phyloP scores from a whole-genome alignment of 2,797 vertebrate genomes.

The Rhadinocentrus ornatus region DNA sequence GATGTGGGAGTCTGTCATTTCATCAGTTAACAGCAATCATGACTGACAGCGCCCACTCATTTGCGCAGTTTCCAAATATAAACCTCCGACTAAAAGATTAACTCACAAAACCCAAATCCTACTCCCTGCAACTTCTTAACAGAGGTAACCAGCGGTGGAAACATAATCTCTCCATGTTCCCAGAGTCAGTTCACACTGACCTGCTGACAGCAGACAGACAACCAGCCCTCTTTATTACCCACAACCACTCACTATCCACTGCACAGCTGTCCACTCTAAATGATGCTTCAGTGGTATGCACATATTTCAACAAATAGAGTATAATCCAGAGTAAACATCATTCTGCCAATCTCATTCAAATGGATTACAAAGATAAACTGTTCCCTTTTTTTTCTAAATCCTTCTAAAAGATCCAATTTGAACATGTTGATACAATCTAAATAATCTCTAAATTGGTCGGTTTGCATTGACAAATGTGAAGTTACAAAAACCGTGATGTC shows the following conservation, averaged over 20 bases:
- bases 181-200: constrained; percentile 68
- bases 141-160: constrained; percentile 71
- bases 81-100: constrained; percentile 70
- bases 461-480: constrained; percentile 10
- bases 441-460: constrained; percentile 1
- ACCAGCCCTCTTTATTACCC: constrained; percentile 1
- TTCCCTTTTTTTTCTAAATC: constrained; percentile 20
- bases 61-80: constrained; percentile 66
- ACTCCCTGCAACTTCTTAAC: constrained; percentile 50
- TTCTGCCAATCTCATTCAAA: constrained; percentile 42
- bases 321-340: constrained; percentile 55
- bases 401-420: constrained; percentile 10
- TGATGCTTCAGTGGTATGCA: constrained; percentile 32
- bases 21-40: constrained; percentile 43
- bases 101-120: constrained; percentile 74
- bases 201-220: constrained; percentile 66
- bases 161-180: constrained; percentile 77
- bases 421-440: constrained; percentile 11
- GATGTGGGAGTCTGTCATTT: constrained; percentile 35
- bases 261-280: constrained; percentile 55
- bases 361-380: constrained; percentile 48
- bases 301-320: constrained; percentile 40
- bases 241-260: constrained; percentile 21
- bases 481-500: constrained; percentile 6
- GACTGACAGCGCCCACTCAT: constrained; percentile 23